Base-by-base conservation (phyloP, 2,888 invertebrate genomes). In the Aromia moschata region DNA sequence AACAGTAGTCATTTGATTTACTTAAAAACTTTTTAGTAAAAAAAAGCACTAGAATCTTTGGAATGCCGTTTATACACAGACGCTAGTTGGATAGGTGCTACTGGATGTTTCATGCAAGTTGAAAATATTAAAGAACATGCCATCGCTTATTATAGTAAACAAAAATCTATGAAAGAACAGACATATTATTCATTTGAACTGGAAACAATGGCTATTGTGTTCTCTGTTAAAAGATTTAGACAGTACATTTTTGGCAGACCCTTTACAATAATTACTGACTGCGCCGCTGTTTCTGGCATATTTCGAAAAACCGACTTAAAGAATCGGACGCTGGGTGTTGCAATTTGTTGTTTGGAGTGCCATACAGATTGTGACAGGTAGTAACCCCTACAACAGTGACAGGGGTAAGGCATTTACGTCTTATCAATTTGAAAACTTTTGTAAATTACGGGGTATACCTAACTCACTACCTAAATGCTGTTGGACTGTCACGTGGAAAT, bases 81-180 rank as follows among this genome's bases (percentile, higher is more conserved):
- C 51, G 36, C 64, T 56, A 59, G 58, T 62, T 2, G 30, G 5
- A 1, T 31, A 12, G 25, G 66, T 56, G 4, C 67, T 62, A 45
- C 30, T 12, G 30, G 38, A n/a, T 41, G 18, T 65, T 7, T 56
- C 56, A 10, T 55, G 14, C 43, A 47, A 62, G n/a, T 62, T 3
- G 17, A 61, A 11, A 11, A 41, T 9, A 25, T 60, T 3, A 60
- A 55, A 16, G 55, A 57, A 25, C 54, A 67, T 11, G 65, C 62
- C 2, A 64, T 77, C 1, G 66, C 70, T 1, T 78, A 73, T 57
- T 69, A 64, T 18, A 74, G 73, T 40, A 62, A 71, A 7, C 71
- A 69, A 12, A 68, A 76, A 0, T 69, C 66, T 1, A 33, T 25
- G 5, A 16, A 59, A n/a, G 62, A 54, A 70, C 69, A 64, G 41